Conservation (phyloP, 2,797 vertebrate species). For the Momotus momota region DNA sequence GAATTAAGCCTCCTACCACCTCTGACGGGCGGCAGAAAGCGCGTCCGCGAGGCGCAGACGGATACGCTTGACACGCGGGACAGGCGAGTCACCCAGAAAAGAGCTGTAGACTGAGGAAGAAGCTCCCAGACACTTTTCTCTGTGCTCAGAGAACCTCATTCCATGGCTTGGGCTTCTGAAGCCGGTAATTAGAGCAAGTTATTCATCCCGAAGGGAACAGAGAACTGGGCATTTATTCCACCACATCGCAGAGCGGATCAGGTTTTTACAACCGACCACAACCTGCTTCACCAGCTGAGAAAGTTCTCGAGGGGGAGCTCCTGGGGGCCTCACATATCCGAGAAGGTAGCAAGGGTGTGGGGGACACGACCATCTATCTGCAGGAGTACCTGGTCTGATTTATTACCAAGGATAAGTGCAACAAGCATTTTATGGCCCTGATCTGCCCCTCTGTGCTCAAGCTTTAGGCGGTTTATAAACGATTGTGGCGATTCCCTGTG, state of each 20-base stretch:
- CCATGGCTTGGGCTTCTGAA: neutral
- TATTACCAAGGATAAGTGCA: neutral
- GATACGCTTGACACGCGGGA: neutral
- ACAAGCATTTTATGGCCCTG: neutral
- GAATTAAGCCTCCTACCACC: constrained; percentile 37
- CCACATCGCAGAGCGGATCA: neutral
- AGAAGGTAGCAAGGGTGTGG: neutral
- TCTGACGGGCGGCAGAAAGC: neutral
- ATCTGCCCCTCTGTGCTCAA: neutral
- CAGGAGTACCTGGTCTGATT: neutral
- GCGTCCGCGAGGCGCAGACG: neutral
- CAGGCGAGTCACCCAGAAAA: neutral
- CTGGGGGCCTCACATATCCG: rapidly evolving
- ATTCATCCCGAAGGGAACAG: neutral
- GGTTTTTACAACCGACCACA: neutral
- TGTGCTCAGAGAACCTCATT: neutral
- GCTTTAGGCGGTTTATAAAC: neutral
- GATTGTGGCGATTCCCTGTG: neutral
- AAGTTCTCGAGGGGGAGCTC: neutral
- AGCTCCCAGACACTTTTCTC: neutral
- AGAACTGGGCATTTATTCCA: neutral
- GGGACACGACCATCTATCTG: neutral
- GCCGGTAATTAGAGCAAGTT: neutral
- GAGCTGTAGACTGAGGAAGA: neutral
- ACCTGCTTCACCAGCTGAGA: neutral